Evolutionary conservation across 2,113 vertebrate species (phyloP).

Genomic region (Tylochromis polylepis): DNA sequence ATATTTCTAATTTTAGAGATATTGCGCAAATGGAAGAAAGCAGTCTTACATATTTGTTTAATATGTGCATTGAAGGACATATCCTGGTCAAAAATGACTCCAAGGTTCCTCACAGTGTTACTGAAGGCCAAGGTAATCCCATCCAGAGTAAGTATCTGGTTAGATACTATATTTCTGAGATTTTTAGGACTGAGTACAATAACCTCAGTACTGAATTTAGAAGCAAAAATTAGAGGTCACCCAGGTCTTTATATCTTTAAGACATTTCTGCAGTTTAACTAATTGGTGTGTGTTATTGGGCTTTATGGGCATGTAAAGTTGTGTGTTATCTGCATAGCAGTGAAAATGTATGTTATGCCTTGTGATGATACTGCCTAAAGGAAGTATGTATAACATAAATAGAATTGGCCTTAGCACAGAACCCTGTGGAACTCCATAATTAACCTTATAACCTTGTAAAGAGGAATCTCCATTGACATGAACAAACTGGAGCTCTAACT

Average conservation of each 20-base stretch:
- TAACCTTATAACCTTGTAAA: not conserved
- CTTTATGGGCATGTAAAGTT: no score
- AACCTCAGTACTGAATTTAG: not conserved
- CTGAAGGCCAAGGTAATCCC: not conserved
- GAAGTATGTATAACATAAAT: no score
- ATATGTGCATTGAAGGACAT: no score
- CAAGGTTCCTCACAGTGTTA: not conserved
- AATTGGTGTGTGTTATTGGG: no score
- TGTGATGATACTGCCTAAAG: not conserved
- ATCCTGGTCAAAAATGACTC: not conserved
- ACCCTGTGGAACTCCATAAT: fast-evolving
- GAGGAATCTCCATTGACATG: not conserved
- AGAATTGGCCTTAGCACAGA: no score
- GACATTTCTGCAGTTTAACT: not conserved
- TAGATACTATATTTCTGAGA: not conserved
- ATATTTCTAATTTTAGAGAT: no score
- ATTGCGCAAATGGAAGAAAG: no score
- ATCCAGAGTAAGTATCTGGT: not conserved
- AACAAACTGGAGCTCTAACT: not conserved
- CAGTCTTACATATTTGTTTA: not conserved
- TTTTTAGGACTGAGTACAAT: not conserved
- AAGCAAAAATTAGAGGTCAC: not conserved
- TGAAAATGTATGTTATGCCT: fast-evolving
- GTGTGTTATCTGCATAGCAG: not conserved
- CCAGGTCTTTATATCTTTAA: not conserved